A percentile compares a stretch with the other conserved stretches of the same genome.
These are phyloP conservation scores for Pyralis farinalis DNA, from an alignment of 2,888 invertebrate species.

Conservation along the genomic window DNA sequence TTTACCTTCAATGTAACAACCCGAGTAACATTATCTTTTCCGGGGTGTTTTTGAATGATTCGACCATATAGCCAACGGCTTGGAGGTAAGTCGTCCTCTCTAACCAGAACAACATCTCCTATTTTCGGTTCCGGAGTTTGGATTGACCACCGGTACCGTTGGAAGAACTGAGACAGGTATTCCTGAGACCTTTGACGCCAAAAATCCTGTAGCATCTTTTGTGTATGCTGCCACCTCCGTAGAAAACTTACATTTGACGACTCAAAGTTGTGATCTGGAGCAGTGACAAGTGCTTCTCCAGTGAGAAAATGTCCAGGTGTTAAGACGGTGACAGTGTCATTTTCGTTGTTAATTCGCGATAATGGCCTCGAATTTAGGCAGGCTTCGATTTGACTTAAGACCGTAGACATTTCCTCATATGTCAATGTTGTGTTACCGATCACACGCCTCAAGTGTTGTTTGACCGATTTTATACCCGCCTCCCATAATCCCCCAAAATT, in stretches of 20 bases:
- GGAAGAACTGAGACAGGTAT: background rate
- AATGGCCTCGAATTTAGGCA: conserved; percentile 2
- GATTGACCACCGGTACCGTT: conserved; percentile 6
- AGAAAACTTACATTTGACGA: background rate
- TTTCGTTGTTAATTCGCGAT: background rate
- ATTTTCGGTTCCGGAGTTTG: conserved; percentile 7
- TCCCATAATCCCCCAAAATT: conserved; percentile 14
- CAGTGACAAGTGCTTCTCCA: background rate
- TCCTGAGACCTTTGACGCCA: conserved; percentile 6
- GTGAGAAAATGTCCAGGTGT: conserved; percentile 3
- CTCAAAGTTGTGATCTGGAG: background rate
- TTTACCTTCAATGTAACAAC: conserved; percentile 23
- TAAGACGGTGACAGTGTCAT: background rate
- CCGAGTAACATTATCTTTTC: conserved; percentile 20
- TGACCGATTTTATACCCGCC: conserved; percentile 7
- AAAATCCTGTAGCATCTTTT: conserved; percentile 1
- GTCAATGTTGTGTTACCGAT: background rate
- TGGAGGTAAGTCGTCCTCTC: conserved; percentile 21
- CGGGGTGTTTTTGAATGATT: conserved; percentile 21
- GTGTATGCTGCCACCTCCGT: conserved; percentile 2
- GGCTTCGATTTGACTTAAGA: conserved; percentile 2
- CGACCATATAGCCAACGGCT: conserved; percentile 22
- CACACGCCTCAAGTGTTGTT: background rate
- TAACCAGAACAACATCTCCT: conserved; percentile 18
- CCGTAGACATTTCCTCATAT: background rate